Base-by-base conservation (phyloP, 2,797 vertebrate species). In the Bovichtus diacanthus region DNA sequence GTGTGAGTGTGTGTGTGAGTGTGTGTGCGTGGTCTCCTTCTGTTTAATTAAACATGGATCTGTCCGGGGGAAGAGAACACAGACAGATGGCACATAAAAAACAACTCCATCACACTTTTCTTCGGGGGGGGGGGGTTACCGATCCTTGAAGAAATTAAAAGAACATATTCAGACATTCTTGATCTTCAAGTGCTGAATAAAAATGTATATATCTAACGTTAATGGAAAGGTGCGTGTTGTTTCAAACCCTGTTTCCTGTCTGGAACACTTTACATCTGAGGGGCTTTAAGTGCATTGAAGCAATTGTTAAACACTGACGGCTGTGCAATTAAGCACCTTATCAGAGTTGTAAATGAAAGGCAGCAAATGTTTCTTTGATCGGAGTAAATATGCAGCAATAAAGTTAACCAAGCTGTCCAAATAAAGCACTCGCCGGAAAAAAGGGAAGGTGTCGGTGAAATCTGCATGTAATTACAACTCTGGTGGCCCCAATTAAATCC, bases 21-120 rank as follows among this genome's bases (percentile, higher is more conserved):
- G 21, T 49, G n/a, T 23, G 10, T 23, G 46, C 49, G 72, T 73
- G 76, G 61, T 72, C 72, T 80, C 82, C 86, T 87, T 90, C 87
- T 90, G 85, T 88, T 92, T 88, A 92, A 91, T 92, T 90, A 88
- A 88, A 88, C 60, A 49, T 75, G 68, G 44, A 85, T 79, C 67
- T 75, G 75, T 88, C 82, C 58, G 2, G 74, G 76, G 84, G 68
- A 76, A 70, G 62, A 74, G 56, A 81, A 67, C 43, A 60, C 62
- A 78, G 70, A 81, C 88, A 90, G 90, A 93, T 91, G 89, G 88
- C 70, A 76, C 70, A 78, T 89, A 68, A 89, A 84, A 88, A 71
- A 21, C 0, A 82, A 84, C 63, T 83, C 56, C 62, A 56, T 74
- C 64, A 70, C 60, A 81, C 62, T 84, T 85, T 78, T 66, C 59